Percentiles rank a stretch among this genome's conserved stretches.
phyloP scores from a whole-genome alignment of 2,797 vertebrate genomes.

The Garrulus glandarius region DNA sequence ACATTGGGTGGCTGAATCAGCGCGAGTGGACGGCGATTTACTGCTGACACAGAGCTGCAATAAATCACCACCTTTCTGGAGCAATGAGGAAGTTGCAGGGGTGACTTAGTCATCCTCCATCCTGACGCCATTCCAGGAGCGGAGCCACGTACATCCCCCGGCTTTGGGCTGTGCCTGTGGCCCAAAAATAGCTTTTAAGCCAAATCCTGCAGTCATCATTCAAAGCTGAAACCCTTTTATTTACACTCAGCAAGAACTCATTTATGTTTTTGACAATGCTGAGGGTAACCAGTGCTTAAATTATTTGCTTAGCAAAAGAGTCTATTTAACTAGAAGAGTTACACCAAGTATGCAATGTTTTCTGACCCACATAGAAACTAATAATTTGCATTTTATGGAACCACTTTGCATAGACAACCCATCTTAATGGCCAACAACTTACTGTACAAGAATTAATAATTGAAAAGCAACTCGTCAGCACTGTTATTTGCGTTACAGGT shows the following conservation, averaged over 20 bases:
- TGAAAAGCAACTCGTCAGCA: conserved; percentile 2
- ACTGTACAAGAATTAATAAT: conserved; percentile 1
- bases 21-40: not conserved
- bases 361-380: conserved; percentile 46
- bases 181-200: conserved; percentile 29
- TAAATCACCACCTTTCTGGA: conserved; percentile 19
- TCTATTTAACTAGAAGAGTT: not conserved
- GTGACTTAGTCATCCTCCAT: conserved; percentile 45
- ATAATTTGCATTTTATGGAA: conserved; percentile 39
- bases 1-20: conserved; percentile 2
- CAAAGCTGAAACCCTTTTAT: not conserved
- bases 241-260: conserved; percentile 3
- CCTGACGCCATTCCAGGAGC: not conserved
- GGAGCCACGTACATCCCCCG: rapidly evolving
- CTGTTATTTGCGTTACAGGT: conserved; percentile 1
- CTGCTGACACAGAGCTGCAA: conserved; percentile 24
- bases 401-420: not conserved
- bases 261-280: not conserved
- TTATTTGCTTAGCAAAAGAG: conserved; percentile 42
- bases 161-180: not conserved
- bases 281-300: not conserved
- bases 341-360: not conserved
- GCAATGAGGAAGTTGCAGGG: not conserved
- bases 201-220: conserved; percentile 10
- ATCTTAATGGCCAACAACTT: not conserved